Evolutionary conservation across 2,797 vertebrate species (phyloP).

Genomic region (Cryptoprocta ferox): DNA sequence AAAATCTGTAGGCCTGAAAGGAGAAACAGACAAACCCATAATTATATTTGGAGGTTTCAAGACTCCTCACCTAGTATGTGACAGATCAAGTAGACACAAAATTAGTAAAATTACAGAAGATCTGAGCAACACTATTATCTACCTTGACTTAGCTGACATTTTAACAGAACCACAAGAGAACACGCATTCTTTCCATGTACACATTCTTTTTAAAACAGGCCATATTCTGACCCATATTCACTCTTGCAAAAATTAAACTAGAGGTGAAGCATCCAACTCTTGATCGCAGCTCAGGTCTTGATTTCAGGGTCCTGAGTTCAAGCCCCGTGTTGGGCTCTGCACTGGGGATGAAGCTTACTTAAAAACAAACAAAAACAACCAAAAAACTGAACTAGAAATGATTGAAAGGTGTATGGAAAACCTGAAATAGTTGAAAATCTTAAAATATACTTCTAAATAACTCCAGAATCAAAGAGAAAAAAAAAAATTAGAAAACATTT

Average conservation of each 20-base stretch:
- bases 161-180: background rate
- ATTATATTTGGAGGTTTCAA: background rate
- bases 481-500: background rate
- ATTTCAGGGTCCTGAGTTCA: no score
- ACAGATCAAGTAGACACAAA: background rate
- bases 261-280: no score
- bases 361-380: no score
- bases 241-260: no score
- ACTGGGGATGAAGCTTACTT: no score
- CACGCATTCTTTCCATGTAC: background rate
- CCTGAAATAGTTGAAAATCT: background rate
- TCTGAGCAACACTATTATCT: background rate
- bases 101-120: constrained; percentile 1
- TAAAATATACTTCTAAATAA: background rate
- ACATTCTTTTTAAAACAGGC: background rate
- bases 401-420: background rate
- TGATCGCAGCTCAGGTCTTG: no score
- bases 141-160: background rate
- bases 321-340: no score
- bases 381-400: background rate
- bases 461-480: background rate
- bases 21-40: background rate
- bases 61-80: background rate
- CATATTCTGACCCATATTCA: background rate
- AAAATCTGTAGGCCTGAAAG: background rate